Percentiles rank a stretch among this genome's conserved stretches.
These are phyloP conservation scores for Rhinogobius similis DNA, from an alignment of 2,113 vertebrate species.

Conservation along the genomic window DNA sequence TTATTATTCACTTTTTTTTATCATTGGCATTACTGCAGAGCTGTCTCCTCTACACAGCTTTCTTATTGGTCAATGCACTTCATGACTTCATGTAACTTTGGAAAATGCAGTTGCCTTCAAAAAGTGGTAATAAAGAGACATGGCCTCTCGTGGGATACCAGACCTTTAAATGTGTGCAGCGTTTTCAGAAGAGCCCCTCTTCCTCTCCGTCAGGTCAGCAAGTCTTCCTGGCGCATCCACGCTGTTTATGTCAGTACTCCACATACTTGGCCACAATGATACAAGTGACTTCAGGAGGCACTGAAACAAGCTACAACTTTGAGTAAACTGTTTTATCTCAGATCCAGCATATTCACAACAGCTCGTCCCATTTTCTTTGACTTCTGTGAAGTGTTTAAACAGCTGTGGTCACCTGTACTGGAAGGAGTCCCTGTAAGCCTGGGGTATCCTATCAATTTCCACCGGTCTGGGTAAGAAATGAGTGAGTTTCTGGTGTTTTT, in stretches of 20 bases:
- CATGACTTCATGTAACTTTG: slow-evolving; percentile 15
- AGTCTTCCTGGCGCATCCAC: slow-evolving; percentile 63
- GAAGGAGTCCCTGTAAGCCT: slow-evolving; percentile 91
- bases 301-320: neutral
- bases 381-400: slow-evolving; percentile 27
- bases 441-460: slow-evolving; percentile 92
- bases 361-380: slow-evolving; percentile 14
- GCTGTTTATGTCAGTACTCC: slow-evolving; percentile 71
- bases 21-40: slow-evolving; percentile 23
- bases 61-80: neutral
- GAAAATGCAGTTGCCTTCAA: slow-evolving; percentile 22
- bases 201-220: slow-evolving; percentile 49
- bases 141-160: slow-evolving; percentile 25
- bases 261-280: slow-evolving; percentile 47
- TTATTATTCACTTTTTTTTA: no score
- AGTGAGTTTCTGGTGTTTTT: slow-evolving; percentile 97
- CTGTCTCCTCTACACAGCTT: slow-evolving; percentile 1
- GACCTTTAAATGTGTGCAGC: slow-evolving; percentile 43
- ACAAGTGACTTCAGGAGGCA: slow-evolving; percentile 61
- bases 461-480: slow-evolving; percentile 95
- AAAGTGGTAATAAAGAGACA: slow-evolving; percentile 41
- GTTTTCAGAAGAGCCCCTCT: slow-evolving; percentile 40
- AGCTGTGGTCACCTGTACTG: slow-evolving; percentile 90
- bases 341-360: slow-evolving; percentile 46
- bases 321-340: slow-evolving; percentile 43